Conservation (phyloP, 2,113 vertebrate genomes). For the Malurus cyaneus region DNA sequence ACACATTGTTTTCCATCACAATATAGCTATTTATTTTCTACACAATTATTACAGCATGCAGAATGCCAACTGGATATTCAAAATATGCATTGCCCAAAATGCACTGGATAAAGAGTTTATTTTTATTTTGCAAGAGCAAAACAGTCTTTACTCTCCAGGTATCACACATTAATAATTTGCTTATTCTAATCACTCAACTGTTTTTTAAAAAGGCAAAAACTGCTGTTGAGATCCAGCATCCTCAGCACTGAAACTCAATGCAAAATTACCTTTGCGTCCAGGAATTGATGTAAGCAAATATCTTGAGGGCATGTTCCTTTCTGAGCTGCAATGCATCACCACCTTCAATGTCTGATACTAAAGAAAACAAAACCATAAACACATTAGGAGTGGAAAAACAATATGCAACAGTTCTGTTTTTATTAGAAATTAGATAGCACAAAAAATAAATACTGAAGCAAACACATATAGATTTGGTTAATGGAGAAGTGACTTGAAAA, state of each 20-base stretch:
- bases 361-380: conserved; percentile 22
- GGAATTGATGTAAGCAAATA: conserved; percentile 98
- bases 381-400: neutral
- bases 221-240: neutral
- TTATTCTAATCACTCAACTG: neutral
- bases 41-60: neutral
- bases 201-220: neutral
- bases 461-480: neutral
- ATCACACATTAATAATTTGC: neutral
- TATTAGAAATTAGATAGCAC: neutral
- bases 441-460: neutral
- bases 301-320: conserved; percentile 98
- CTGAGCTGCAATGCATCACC: conserved; percentile 95
- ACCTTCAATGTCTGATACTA: conserved; percentile 96
- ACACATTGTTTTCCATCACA: neutral
- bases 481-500: neutral
- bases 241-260: neutral
- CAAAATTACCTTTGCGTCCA: conserved; percentile 95
- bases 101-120: neutral
- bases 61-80: neutral
- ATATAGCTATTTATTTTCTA: neutral
- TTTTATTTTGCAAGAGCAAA: neutral
- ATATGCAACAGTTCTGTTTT: rapidly evolving
- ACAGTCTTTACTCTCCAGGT: neutral
- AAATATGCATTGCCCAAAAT: neutral